These are phyloP conservation scores for Empidonax traillii DNA, from an alignment of 2,113 vertebrate species.

Conservation along the genomic window DNA sequence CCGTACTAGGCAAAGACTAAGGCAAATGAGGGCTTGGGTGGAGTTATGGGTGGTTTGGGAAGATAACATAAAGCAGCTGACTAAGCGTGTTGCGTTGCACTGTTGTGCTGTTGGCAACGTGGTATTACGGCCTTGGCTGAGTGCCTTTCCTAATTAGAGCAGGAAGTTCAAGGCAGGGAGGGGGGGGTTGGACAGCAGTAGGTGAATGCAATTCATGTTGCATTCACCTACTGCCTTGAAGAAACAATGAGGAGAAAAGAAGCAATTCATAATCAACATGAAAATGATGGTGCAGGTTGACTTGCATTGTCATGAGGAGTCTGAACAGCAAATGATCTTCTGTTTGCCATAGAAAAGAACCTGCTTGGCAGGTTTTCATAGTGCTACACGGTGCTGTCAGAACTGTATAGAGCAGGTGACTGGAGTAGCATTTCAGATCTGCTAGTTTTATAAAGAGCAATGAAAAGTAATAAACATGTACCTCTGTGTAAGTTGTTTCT, in stretches of 20 bases:
- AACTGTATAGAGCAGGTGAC: slow-evolving; percentile 34
- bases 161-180: background rate
- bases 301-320: background rate
- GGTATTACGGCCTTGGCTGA: background rate
- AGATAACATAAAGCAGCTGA: slow-evolving; percentile 14
- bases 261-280: background rate
- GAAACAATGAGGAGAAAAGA: background rate
- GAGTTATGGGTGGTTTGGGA: background rate
- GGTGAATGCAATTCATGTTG: background rate
- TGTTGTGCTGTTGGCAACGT: background rate
- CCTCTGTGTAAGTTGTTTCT: background rate
- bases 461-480: background rate
- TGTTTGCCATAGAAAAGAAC: background rate
- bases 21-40: background rate
- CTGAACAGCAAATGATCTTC: background rate
- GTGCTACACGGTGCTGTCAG: background rate
- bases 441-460: background rate
- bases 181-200: background rate
- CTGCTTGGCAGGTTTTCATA: background rate
- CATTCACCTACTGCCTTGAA: background rate
- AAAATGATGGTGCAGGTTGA: background rate
- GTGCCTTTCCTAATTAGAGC: background rate
- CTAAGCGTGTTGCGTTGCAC: background rate
- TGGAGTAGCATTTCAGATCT: slow-evolving; percentile 9
- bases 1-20: background rate